These are phyloP conservation scores for Mungos mungo DNA, from an alignment of 2,113 vertebrate species.

Conservation along the genomic window DNA sequence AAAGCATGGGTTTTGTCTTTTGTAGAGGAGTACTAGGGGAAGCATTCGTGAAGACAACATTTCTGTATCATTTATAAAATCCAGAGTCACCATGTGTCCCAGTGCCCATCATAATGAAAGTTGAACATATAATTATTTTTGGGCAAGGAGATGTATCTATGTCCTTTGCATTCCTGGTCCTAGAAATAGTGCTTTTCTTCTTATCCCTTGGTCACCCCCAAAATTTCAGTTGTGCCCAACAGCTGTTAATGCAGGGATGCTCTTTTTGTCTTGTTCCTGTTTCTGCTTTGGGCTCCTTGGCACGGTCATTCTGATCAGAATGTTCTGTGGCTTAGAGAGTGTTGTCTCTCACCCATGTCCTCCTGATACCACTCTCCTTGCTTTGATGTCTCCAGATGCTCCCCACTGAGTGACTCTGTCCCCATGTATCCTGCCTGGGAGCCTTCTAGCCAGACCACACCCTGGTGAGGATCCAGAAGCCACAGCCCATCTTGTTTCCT, in stretches of 20 bases:
- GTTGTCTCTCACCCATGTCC: accelerated
- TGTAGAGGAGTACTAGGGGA: neutral
- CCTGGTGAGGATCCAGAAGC: neutral
- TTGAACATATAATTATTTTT: neutral
- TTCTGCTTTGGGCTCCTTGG: neutral
- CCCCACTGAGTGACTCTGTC: neutral
- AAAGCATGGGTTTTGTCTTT: neutral
- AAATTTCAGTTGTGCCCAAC: neutral
- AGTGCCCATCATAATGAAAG: neutral
- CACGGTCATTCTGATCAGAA: no score
- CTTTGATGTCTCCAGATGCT: neutral
- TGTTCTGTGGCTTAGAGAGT: neutral
- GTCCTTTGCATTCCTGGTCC: neutral
- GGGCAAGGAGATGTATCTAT: neutral
- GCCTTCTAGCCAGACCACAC: neutral
- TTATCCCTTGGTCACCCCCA: accelerated
- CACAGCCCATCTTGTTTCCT: neutral
- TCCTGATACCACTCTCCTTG: neutral
- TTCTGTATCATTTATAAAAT: neutral
- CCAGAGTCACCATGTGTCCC: neutral
- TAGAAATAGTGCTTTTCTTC: neutral
- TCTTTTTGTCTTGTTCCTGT: neutral
- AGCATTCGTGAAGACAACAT: neutral
- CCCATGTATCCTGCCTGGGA: neutral
- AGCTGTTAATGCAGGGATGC: neutral